Conservation (phyloP, 2,888 invertebrate genomes). For the Entomobrya proxima region DNA sequence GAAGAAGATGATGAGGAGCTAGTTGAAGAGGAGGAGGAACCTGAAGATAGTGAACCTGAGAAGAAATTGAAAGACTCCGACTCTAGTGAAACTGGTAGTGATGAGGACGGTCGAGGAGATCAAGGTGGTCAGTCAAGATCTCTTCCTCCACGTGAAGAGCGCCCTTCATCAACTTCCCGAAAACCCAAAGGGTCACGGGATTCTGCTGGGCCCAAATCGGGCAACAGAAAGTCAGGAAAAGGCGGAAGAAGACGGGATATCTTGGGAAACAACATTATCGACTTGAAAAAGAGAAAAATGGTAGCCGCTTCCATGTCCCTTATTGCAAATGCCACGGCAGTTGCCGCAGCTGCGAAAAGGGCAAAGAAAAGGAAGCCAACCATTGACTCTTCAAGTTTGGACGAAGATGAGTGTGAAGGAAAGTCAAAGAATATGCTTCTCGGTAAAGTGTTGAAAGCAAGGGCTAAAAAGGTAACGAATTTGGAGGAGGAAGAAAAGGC, state of each 20-base stretch:
- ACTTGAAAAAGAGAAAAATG: constrained; percentile 60
- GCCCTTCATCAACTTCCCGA: constrained; percentile 33
- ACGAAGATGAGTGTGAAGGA: constrained; percentile 73
- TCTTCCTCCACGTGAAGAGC: constrained; percentile 45
- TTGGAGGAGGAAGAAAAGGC: constrained; percentile 75
- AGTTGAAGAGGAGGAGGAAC: constrained; percentile 63
- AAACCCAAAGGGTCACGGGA: constrained; percentile 41
- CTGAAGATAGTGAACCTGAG: constrained; percentile 50
- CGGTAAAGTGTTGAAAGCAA: constrained; percentile 74
- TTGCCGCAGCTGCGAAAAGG: constrained; percentile 60
- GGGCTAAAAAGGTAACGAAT: constrained; percentile 74
- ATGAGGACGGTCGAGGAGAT: constrained; percentile 63
- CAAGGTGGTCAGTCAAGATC: constrained; percentile 38
- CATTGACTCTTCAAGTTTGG: constrained; percentile 71
- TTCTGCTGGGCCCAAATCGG: background rate
- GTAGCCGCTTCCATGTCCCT: constrained; percentile 66
- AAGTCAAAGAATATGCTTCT: constrained; percentile 75
- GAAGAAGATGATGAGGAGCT: constrained; percentile 72
- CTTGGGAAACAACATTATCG: constrained; percentile 44
- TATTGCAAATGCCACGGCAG: constrained; percentile 61
- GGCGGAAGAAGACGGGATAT: constrained; percentile 27
- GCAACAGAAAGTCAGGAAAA: constrained; percentile 27
- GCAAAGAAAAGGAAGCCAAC: constrained; percentile 73
- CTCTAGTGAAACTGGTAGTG: constrained; percentile 54
- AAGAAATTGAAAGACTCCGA: constrained; percentile 43